These are phyloP conservation scores for Drosophila burlai DNA, from an alignment of 1,140 invertebrate species.

Conservation along the genomic window DNA sequence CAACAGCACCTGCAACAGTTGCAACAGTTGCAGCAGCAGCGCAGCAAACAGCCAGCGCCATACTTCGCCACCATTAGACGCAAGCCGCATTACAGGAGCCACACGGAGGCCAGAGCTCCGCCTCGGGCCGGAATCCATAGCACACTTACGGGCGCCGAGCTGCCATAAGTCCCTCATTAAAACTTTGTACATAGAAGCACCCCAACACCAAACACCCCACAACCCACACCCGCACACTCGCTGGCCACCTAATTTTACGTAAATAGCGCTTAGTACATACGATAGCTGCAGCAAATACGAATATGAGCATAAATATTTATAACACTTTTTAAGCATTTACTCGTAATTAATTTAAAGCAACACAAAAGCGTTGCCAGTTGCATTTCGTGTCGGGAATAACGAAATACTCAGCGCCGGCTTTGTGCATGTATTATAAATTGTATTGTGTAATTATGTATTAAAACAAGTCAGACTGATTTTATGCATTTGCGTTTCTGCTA, in stretches of 20 bases:
- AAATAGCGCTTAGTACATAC: constrained; percentile 30
- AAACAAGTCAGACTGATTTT: constrained; percentile 80
- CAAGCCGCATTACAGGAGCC: constrained; percentile 68
- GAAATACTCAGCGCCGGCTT: constrained; percentile 21
- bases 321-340: constrained; percentile 53
- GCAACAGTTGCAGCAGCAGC: constrained; percentile 38
- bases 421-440: constrained; percentile 45
- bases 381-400: constrained; percentile 15
- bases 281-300: constrained; percentile 14
- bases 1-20: constrained; percentile 18
- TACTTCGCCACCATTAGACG: constrained; percentile 72
- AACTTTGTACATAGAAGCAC: constrained; percentile 38
- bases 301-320: constrained; percentile 39
- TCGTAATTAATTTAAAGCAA: constrained; percentile 42
- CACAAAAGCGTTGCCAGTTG: constrained; percentile 15
- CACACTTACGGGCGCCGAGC: constrained; percentile 15
- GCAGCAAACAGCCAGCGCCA: constrained; percentile 44
- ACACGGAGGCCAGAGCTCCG: constrained; percentile 44
- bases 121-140: constrained; percentile 1
- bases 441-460: constrained; percentile 54
- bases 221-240: constrained; percentile 9
- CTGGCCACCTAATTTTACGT: constrained; percentile 32
- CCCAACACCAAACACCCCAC: not conserved
- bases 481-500: constrained; percentile 62
- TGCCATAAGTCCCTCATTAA: constrained; percentile 15